A percentile compares a stretch with the other conserved stretches of the same genome.
phyloP scores from a whole-genome alignment of 2,797 vertebrate genomes.

The Eulemur mongoz region DNA sequence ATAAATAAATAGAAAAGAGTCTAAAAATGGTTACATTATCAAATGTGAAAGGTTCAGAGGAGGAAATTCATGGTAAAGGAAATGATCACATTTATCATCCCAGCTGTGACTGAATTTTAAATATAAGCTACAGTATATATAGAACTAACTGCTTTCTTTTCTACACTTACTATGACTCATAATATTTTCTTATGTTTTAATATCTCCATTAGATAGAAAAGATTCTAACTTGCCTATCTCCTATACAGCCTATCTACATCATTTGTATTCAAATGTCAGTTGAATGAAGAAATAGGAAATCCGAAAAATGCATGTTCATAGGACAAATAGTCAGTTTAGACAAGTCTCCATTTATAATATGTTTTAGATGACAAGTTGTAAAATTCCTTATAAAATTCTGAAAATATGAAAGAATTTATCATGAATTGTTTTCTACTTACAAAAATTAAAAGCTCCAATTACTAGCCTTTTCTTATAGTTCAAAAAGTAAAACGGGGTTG shows the following conservation, averaged over 20 bases:
- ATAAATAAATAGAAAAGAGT: neutral
- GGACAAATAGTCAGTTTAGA: neutral
- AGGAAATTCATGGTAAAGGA: conserved; percentile 9
- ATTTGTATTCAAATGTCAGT: neutral
- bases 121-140: neutral
- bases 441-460: conserved; percentile 26
- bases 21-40: conserved; percentile 29
- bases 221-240: conserved; percentile 25
- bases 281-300: neutral
- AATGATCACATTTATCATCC: neutral
- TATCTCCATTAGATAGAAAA: conserved; percentile 8
- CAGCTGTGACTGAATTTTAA: conserved; percentile 28
- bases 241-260: neutral
- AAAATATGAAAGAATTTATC: conserved; percentile 12
- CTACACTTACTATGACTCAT: neutral
- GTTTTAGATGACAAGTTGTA: neutral
- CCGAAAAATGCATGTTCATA: neutral
- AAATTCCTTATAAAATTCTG: neutral
- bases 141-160: conserved; percentile 29
- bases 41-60: neutral
- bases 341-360: neutral
- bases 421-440: neutral
- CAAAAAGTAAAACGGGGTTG: conserved; percentile 27
- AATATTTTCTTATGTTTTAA: conserved; percentile 21
- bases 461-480: neutral